Base-by-base conservation (phyloP, 2,888 invertebrate species). In the Hyles lineata region DNA sequence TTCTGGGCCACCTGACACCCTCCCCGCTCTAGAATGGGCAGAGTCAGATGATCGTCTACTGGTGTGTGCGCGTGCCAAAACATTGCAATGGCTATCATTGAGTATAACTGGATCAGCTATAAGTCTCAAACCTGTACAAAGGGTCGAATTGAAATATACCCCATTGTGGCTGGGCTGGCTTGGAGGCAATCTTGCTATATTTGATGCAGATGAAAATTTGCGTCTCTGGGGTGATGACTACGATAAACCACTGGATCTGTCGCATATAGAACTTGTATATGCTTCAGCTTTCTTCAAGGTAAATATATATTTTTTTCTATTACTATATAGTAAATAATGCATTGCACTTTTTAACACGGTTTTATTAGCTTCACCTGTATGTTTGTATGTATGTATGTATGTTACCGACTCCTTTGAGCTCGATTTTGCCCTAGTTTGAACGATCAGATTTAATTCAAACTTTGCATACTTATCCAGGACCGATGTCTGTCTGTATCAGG, bases 11-110 rank as follows among this genome's bases (percentile, higher is more conserved):
- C 91, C 98, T 0, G 96, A 96, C 73, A 97, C 98, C 9, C 96
- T 99, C 52, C 99, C 99, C 0, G 96, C 99, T 69, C 94, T 99
- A 32, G 97, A 98, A 50, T 99, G 99, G 99, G 98, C 90, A 73
- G 91, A 92, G 80, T 82, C 85, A 17, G 93, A 94, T 70, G 98
- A 98, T 87, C 98, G 98, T 19, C 97, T 99, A 11, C 94, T 99
- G 73, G 98, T 99, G 0, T 98, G 98, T 87, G 99, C 97, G 0
- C 95, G 99, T 70, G 97, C 98, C 71, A 96, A 96, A 78, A 96
- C 96, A 67, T 93, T 99, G 70, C 97, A 97, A 88, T 99, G 99
- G 95, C 97, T 98, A 83, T 97, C 98, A 89, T 96, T 97, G 78
- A 87, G 80, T 62, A 85, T 90, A 25, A 90, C 87, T n/a, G 95